Conservation (phyloP, 2,113 vertebrate species). For the Gorsachius goisagi region DNA sequence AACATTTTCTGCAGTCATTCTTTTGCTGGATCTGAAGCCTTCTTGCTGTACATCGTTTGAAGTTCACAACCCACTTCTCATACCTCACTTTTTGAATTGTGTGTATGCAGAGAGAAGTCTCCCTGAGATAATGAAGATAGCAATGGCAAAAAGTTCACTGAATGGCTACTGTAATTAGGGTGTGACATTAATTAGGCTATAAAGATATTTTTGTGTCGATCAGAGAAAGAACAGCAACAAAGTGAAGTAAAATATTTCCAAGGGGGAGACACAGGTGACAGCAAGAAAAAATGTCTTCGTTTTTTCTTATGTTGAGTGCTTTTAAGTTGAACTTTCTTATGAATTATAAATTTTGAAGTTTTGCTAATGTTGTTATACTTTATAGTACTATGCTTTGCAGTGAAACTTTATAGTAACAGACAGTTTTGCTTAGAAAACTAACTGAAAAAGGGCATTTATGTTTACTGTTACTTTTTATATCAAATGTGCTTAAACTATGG, state of each 20-base stretch:
- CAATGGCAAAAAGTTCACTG: background rate
- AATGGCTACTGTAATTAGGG: background rate
- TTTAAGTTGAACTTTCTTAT: background rate
- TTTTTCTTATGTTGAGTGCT: background rate
- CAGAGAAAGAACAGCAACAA: background rate
- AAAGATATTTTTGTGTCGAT: background rate
- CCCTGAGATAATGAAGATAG: background rate
- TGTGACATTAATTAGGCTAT: background rate
- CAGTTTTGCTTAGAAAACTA: background rate
- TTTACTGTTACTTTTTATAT: background rate
- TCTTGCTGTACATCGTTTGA: accelerated
- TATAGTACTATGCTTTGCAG: background rate
- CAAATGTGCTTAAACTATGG: background rate
- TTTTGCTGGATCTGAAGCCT: background rate
- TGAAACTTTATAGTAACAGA: background rate
- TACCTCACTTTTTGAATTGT: background rate
- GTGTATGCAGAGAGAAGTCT: background rate
- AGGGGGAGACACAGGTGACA: background rate
- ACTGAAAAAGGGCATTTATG: background rate
- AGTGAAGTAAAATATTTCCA: background rate
- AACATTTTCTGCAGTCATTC: background rate
- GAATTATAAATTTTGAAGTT: background rate
- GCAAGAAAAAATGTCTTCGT: background rate
- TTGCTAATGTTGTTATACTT: background rate
- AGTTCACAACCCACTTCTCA: background rate